Conservation (phyloP, 2,888 invertebrate species). For the Axea sp. region DNA sequence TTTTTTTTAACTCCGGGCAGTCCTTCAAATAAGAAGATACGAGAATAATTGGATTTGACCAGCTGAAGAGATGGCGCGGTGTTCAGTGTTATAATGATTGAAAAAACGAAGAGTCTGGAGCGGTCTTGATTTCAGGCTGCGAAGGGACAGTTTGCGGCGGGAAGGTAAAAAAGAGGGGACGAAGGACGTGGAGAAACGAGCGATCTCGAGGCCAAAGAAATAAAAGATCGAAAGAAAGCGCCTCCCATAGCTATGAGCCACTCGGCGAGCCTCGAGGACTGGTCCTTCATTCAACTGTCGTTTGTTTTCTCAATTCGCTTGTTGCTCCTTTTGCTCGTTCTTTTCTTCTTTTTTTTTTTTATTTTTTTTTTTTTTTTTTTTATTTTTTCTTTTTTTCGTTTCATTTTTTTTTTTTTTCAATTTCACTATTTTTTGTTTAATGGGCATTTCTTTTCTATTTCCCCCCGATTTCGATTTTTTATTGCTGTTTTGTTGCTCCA, state of each 20-base stretch:
- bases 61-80: conserved; percentile 61
- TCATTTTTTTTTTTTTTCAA: neutral
- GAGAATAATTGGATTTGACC: conserved; percentile 69
- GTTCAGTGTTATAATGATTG: conserved; percentile 69
- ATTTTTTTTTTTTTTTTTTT: neutral
- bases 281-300: conserved; percentile 65
- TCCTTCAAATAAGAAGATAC: conserved; percentile 57
- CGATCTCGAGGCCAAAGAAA: conserved; percentile 53
- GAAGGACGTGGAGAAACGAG: conserved; percentile 26
- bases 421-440: conserved; percentile 45
- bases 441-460: conserved; percentile 53
- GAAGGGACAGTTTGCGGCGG: conserved; percentile 44
- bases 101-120: conserved; percentile 59
- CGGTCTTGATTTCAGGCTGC: conserved; percentile 67
- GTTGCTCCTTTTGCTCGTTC: conserved; percentile 16
- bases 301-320: conserved; percentile 62
- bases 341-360: conserved; percentile 17
- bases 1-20: conserved; percentile 23
- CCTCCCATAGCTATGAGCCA: conserved; percentile 57
- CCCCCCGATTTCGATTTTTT: conserved; percentile 48
- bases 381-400: conserved; percentile 9
- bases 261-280: conserved; percentile 57
- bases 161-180: conserved; percentile 1
- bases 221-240: conserved; percentile 53
- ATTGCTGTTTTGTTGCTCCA: conserved; percentile 23